Conservation (phyloP, 1,140 invertebrate species). For the Pseudomyrmex cubaensis region DNA sequence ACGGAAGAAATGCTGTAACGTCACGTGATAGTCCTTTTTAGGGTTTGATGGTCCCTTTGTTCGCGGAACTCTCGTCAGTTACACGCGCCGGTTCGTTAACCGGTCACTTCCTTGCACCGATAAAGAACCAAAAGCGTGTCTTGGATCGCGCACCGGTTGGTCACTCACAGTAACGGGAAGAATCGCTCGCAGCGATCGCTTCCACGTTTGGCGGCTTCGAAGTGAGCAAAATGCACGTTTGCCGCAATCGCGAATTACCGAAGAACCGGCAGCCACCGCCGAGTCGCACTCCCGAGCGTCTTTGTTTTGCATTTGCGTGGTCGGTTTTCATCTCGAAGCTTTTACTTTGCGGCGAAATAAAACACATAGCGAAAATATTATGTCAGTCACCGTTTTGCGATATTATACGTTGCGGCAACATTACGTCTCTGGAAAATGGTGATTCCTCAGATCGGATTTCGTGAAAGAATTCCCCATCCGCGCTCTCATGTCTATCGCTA, state of each 20-base stretch:
- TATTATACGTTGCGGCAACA: not conserved
- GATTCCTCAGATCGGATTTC: not conserved
- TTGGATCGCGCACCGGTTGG: constrained; percentile 51
- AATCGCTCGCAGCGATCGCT: constrained; percentile 58
- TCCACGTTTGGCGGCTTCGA: not conserved
- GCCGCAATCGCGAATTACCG: constrained; percentile 48
- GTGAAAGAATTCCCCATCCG: not conserved
- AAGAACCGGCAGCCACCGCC: constrained; percentile 18
- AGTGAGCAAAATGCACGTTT: constrained; percentile 53
- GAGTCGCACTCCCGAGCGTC: constrained; percentile 36
- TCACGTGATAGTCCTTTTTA: constrained; percentile 19
- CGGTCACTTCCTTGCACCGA: constrained; percentile 37
- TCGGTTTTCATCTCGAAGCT: not conserved
- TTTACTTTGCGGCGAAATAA: not conserved
- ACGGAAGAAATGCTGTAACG: not conserved
- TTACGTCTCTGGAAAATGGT: not conserved
- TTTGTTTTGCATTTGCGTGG: constrained; percentile 22
- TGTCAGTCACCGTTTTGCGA: not conserved
- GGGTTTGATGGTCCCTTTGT: not conserved
- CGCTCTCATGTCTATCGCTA: not conserved
- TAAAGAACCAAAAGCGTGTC: constrained; percentile 43
- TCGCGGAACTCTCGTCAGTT: not conserved
- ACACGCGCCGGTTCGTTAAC: constrained; percentile 41
- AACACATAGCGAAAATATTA: constrained; percentile 6
- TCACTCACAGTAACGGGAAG: constrained; percentile 48